These are phyloP conservation scores for Sebastes kiyomatsui DNA, from an alignment of 2,797 vertebrate genomes.

Conservation along the genomic window DNA sequence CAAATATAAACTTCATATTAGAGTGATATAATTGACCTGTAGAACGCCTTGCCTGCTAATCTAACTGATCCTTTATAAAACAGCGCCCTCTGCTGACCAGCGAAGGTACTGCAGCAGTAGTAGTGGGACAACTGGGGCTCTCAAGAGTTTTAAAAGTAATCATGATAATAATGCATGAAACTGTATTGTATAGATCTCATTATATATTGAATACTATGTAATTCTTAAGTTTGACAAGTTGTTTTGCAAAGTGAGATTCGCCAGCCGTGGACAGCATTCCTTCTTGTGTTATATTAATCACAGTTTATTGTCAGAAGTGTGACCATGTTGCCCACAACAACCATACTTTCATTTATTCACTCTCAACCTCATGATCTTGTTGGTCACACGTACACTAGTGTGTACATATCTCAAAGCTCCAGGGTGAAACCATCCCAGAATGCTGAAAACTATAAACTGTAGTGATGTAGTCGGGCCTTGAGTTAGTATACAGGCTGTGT, in stretches of 20 bases:
- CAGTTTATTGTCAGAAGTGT: not conserved
- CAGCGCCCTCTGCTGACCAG: conserved; percentile 48
- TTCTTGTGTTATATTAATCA: not conserved
- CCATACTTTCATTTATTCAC: not conserved
- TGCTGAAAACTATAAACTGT: not conserved
- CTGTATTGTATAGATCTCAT: conserved; percentile 45
- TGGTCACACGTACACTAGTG: not conserved
- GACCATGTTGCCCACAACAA: not conserved
- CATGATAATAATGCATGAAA: conserved; percentile 63
- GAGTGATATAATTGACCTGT: conserved; percentile 37
- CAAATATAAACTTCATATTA: conserved; percentile 42
- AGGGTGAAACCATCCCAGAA: not conserved
- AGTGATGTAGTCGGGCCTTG: not conserved
- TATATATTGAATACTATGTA: conserved; percentile 61
- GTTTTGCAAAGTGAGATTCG: conserved; percentile 34
- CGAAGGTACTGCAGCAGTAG: conserved; percentile 20
- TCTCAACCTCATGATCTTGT: not conserved
- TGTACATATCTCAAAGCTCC: not conserved
- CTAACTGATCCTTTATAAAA: conserved; percentile 15
- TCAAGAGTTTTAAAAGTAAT: conserved; percentile 30
- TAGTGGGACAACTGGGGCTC: not conserved
- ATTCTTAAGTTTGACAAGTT: conserved; percentile 46
- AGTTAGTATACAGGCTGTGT: not conserved
- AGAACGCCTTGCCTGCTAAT: conserved; percentile 45
- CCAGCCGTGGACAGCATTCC: not conserved